These are phyloP conservation scores for Bugula neritina DNA, from an alignment of 2,888 invertebrate species.

Conservation along the genomic window DNA sequence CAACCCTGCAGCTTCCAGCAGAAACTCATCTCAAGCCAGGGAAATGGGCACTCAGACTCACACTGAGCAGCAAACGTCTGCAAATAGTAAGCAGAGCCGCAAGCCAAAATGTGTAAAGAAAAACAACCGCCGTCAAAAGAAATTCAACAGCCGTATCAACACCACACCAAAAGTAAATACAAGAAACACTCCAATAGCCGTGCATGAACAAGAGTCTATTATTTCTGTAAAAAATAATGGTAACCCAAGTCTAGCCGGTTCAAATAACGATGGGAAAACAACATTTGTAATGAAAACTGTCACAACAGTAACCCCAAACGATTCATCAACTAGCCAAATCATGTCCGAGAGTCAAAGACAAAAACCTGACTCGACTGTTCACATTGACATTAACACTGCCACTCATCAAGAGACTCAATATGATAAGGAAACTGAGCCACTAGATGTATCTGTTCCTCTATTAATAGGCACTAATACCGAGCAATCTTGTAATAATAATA, in stretches of 20 bases:
- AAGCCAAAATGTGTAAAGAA: background rate
- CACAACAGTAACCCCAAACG: background rate
- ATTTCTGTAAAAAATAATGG: background rate
- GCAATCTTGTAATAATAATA: too few relatives aligned
- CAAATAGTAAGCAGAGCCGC: background rate
- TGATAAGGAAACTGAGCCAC: too few relatives aligned
- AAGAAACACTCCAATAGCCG: background rate
- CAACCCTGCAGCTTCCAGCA: background rate
- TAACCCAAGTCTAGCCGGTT: background rate
- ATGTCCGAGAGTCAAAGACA: background rate
- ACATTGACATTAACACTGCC: slow-evolving; percentile 4
- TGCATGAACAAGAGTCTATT: slow-evolving; percentile 5
- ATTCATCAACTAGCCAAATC: background rate
- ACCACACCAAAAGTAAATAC: too few relatives aligned
- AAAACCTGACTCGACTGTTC: background rate
- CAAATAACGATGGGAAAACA: background rate
- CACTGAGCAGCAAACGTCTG: background rate
- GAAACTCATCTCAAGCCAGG: background rate
- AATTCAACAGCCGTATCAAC: too few relatives aligned
- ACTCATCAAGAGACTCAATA: too few relatives aligned
- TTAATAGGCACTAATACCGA: too few relatives aligned
- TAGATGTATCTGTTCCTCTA: too few relatives aligned
- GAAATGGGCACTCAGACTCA: slow-evolving; percentile 7
- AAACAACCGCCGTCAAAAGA: background rate
- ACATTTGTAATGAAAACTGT: slow-evolving; percentile 21